These are phyloP conservation scores for Rhea americana DNA, from an alignment of 2,113 vertebrate species.

Conservation along the genomic window DNA sequence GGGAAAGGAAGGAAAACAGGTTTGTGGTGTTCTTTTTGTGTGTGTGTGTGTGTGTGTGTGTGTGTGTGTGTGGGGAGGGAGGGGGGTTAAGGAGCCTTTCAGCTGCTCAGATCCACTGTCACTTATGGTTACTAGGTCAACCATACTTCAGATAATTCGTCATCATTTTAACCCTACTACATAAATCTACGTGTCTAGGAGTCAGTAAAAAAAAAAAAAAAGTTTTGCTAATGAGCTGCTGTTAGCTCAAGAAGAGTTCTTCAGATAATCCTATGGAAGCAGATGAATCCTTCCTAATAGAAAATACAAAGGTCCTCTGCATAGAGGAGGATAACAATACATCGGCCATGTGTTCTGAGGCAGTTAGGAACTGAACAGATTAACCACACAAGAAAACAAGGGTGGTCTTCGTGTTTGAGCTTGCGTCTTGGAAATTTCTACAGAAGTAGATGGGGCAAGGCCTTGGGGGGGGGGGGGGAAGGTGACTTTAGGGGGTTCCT, in stretches of 20 bases:
- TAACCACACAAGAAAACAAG: not conserved
- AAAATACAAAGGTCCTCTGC: not conserved
- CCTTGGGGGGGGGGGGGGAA: not conserved
- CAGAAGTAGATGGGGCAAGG: not conserved
- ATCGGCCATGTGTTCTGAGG: not conserved
- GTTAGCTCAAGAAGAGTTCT: not conserved
- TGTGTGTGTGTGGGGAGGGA: too few relatives aligned
- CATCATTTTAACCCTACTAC: not conserved
- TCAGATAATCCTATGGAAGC: rapidly evolving
- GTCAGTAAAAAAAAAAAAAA: not conserved
- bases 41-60: too few relatives aligned
- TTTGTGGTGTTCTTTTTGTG: not conserved
- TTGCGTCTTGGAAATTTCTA: not conserved
- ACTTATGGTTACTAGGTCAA: not conserved
- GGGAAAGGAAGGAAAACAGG: not conserved
- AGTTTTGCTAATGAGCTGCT: not conserved
- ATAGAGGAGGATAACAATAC: not conserved
- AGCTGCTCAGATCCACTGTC: not conserved
- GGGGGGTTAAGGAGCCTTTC: not conserved
- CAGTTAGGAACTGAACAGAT: not conserved
- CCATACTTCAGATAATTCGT: not conserved
- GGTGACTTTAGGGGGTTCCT: not conserved
- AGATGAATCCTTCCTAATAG: not conserved
- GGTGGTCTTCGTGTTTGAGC: not conserved
- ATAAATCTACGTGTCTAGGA: not conserved